Base-by-base conservation (phyloP, 1,140 invertebrate species). In the Zelostemma sp. region DNA sequence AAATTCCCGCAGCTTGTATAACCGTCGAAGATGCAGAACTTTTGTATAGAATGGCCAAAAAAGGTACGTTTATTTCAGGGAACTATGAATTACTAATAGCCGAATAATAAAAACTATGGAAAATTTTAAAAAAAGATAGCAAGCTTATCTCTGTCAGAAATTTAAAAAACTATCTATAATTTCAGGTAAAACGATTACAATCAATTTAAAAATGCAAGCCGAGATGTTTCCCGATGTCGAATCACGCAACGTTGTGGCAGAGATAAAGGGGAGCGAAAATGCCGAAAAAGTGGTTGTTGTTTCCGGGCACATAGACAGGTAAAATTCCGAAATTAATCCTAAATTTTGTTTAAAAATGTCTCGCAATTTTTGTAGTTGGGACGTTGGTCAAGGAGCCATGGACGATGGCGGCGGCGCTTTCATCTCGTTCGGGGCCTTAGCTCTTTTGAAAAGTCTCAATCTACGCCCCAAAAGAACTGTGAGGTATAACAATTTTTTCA, bases 311-410 rank as follows among this genome's bases (percentile, higher is more conserved):
- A 87, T 96, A 15, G 95, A 96, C 77, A n/a, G n/a, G n/a, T n/a
- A n/a, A n/a, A n/a, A n/a, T n/a, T n/a, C n/a, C n/a, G n/a, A n/a
- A n/a, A n/a, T n/a, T n/a, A n/a, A n/a, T n/a, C n/a, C n/a, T n/a
- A n/a, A n/a, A n/a, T n/a, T n/a, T n/a, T n/a, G n/a, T n/a, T n/a
- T n/a, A n/a, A n/a, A n/a, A n/a, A n/a, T n/a, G n/a, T n/a, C n/a
- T n/a, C n/a, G n/a, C n/a, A n/a, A n/a, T n/a, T n/a, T n/a, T n/a
- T n/a, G n/a, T n/a, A 93, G 91, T 73, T 96, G 95, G 94, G 94
- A 96, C 78, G 93, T 95, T n/a, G 94, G 93, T 6, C 88, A 92
- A 78, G 95, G 94, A 11, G 94, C 93, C 0, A 92, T 96, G 91
- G 95, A 97, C 79, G 94, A 96, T 79, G 95, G 93, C 45, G 92